Percentiles rank a stretch among this genome's conserved stretches.
Conservation (phyloP, 1,140 invertebrate genomes). For the Trissolcus basalis region DNA sequence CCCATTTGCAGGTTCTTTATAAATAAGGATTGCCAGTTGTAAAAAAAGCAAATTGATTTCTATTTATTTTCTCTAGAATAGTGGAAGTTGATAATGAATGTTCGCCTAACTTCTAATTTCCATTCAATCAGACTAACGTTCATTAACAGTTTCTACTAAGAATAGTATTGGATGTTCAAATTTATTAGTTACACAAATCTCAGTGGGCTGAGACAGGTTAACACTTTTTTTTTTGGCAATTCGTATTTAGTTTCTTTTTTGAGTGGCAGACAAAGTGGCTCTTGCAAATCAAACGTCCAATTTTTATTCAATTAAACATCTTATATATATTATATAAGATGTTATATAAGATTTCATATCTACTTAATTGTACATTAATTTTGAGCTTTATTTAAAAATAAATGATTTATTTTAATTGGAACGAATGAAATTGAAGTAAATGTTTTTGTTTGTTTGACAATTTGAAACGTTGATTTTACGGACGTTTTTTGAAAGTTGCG, state of each 20-base stretch:
- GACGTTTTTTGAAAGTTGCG: too few relatives aligned
- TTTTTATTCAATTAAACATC: not conserved
- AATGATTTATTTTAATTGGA: too few relatives aligned
- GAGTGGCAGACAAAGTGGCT: slow-evolving; percentile 54
- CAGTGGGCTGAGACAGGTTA: slow-evolving; percentile 58
- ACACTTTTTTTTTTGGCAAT: slow-evolving; percentile 64
- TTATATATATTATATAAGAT: too few relatives aligned
- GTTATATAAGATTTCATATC: too few relatives aligned
- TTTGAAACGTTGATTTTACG: too few relatives aligned
- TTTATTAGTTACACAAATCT: slow-evolving; percentile 42
- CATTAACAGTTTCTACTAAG: slow-evolving; percentile 23
- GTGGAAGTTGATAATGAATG: slow-evolving; percentile 18
- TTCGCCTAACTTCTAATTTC: not conserved
- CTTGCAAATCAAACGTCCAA: slow-evolving; percentile 9
- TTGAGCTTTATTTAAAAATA: too few relatives aligned
- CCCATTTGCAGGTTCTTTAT: slow-evolving; percentile 63
- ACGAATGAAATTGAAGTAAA: too few relatives aligned
- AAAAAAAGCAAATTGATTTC: not conserved
- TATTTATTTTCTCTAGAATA: slow-evolving; percentile 8
- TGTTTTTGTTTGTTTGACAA: too few relatives aligned
- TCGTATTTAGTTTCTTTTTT: slow-evolving; percentile 64
- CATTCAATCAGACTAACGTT: not conserved
- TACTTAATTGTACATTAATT: too few relatives aligned
- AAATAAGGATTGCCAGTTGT: slow-evolving; percentile 72
- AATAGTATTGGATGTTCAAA: slow-evolving; percentile 20